Conservation (phyloP, 1,140 invertebrate genomes). For the Zaprionus capensis region DNA sequence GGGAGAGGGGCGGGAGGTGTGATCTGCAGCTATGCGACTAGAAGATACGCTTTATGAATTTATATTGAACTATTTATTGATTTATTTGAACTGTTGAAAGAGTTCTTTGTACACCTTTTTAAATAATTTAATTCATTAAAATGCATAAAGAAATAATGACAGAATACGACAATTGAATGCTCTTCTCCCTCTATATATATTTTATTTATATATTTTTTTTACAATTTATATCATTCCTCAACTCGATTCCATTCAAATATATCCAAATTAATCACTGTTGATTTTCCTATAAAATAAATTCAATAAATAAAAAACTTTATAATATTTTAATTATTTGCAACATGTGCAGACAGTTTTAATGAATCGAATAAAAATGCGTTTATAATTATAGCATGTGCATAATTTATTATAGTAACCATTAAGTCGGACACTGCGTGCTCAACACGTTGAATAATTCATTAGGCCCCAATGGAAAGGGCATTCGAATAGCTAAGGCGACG, state of each 20-base stretch:
- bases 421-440: background rate
- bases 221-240: background rate
- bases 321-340: background rate
- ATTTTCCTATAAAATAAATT: background rate
- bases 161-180: background rate
- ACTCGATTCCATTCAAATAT: background rate
- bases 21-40: background rate
- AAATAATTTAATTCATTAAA: background rate
- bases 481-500: constrained; percentile 39
- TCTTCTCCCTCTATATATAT: background rate
- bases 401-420: constrained; percentile 2
- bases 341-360: background rate
- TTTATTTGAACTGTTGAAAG: background rate
- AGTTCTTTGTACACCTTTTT: background rate
- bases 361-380: background rate
- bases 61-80: background rate
- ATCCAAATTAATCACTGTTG: background rate
- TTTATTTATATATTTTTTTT: background rate
- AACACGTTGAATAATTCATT: constrained; percentile 1
- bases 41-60: constrained; percentile 4
- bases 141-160: background rate
- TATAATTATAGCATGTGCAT: constrained; percentile 1
- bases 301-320: background rate
- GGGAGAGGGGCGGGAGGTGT: background rate
- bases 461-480: constrained; percentile 41